Percentiles rank a stretch among this genome's conserved stretches.
phyloP scores from a whole-genome alignment of 64 coral and sea anemone genomes.

The Platygyra sinensis region DNA sequence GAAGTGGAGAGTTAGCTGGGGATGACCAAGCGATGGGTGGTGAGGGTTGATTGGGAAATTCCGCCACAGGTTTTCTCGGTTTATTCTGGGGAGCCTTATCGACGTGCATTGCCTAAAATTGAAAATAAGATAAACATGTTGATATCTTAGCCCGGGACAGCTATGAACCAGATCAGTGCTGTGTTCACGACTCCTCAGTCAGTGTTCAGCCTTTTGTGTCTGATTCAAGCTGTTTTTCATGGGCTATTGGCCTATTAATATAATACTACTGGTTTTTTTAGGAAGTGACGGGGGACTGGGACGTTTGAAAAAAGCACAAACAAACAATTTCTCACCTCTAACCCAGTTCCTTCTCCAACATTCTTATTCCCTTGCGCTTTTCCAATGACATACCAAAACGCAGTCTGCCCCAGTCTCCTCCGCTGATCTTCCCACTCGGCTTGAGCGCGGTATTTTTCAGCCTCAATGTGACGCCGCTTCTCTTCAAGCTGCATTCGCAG shows the following conservation, averaged over 20 bases:
- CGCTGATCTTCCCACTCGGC: constrained; percentile 82
- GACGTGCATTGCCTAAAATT: not conserved
- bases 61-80: not conserved
- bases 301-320: too few relatives aligned
- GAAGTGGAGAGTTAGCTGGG: constrained; percentile 56
- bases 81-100: not conserved
- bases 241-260: too few relatives aligned
- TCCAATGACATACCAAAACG: constrained; percentile 86
- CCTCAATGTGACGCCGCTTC: constrained; percentile 89
- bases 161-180: too few relatives aligned
- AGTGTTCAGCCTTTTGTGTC: too few relatives aligned
- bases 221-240: too few relatives aligned
- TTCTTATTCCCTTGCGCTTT: constrained; percentile 47
- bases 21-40: constrained; percentile 62
- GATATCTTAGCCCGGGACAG: too few relatives aligned
- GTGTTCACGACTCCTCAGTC: too few relatives aligned
- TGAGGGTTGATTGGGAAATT: constrained; percentile 30
- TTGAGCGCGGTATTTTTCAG: constrained; percentile 80
- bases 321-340: constrained; percentile 38
- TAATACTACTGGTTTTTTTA: too few relatives aligned
- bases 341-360: constrained; percentile 46
- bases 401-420: constrained; percentile 78
- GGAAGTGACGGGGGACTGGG: too few relatives aligned
- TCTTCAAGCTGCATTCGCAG: constrained; percentile 83
- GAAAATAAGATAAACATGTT: not conserved